Conservation (phyloP, 2,797 vertebrate species). For the Megaceryle alcyon region DNA sequence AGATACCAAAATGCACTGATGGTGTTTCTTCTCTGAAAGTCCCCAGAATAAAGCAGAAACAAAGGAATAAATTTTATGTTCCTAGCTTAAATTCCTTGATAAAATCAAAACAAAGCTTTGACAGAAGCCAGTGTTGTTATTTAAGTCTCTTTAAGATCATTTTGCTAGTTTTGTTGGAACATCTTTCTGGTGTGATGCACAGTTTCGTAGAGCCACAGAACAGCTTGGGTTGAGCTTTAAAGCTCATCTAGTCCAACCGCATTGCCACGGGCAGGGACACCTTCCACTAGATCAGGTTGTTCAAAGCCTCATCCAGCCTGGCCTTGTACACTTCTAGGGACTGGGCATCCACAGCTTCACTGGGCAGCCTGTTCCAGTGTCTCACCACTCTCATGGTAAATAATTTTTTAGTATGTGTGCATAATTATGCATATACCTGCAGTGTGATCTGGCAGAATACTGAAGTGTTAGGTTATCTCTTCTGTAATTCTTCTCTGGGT, state of each 20-base stretch:
- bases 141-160: neutral
- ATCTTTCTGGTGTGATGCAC: neutral
- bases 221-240: neutral
- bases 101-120: neutral
- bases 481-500: neutral
- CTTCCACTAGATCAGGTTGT: neutral
- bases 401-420: neutral
- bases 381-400: neutral
- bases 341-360: neutral
- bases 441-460: neutral
- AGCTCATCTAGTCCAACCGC: neutral
- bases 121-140: neutral
- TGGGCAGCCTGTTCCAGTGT: neutral
- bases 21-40: neutral
- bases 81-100: neutral
- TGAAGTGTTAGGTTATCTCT: neutral
- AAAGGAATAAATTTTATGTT: neutral
- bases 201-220: neutral
- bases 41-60: neutral
- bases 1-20: fast-evolving
- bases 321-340: neutral
- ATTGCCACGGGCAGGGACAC: neutral
- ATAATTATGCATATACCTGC: neutral
- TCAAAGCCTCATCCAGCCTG: neutral
- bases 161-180: neutral